These are phyloP conservation scores for Tonatia bakeri DNA, from an alignment of 2,113 vertebrate species.

Conservation along the genomic window DNA sequence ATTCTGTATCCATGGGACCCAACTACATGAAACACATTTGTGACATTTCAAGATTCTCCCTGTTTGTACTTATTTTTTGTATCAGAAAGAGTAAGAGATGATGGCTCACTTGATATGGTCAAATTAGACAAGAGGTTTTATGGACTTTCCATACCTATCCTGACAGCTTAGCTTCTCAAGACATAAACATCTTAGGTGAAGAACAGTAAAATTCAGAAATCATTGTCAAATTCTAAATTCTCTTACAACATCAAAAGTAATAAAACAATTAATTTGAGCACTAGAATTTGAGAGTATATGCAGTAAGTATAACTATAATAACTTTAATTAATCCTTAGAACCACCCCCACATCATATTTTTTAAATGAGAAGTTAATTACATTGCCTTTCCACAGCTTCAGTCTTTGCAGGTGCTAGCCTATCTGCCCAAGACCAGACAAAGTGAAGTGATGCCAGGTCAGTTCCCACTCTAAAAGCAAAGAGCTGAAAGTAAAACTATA, in stretches of 20 bases:
- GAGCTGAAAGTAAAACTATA: conserved; percentile 10
- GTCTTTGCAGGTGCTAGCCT: background rate
- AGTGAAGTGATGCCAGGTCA: background rate
- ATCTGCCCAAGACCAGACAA: background rate
- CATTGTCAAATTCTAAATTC: background rate
- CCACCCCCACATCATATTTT: background rate
- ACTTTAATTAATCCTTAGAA: conserved; percentile 18
- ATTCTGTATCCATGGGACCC: background rate
- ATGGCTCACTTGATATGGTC: background rate
- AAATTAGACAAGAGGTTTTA: background rate
- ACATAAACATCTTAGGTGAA: background rate
- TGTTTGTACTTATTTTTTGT: background rate
- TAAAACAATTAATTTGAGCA: background rate
- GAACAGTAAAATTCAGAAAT: background rate
- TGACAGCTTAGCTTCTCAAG: background rate
- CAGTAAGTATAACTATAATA: background rate
- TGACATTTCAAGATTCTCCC: background rate
- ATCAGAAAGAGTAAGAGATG: conserved; percentile 25
- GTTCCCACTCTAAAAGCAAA: background rate
- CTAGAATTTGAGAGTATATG: background rate
- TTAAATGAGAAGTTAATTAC: background rate
- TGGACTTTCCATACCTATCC: background rate
- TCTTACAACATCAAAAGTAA: background rate
- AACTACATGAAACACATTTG: background rate
- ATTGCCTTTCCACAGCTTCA: background rate